A percentile compares a stretch with the other conserved stretches of the same genome.
Conservation (phyloP, 1,140 invertebrate species). For the Parasteatoda tepidariorum region DNA sequence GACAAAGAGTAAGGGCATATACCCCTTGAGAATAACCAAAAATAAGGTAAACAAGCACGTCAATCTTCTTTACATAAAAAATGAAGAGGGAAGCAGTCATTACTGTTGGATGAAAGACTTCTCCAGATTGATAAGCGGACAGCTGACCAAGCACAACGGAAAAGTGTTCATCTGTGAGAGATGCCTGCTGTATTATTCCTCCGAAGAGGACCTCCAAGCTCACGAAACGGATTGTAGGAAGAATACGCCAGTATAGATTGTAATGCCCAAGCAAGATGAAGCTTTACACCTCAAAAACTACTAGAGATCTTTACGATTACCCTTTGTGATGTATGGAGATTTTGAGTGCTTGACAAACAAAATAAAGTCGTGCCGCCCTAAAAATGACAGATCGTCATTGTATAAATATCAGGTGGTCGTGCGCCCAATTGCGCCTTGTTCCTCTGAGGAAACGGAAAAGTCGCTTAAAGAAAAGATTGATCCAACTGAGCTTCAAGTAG, state of each 20-base stretch:
- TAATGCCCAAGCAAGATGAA: slow-evolving; percentile 18
- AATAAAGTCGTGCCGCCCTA: not conserved
- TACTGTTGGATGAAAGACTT: slow-evolving; percentile 20
- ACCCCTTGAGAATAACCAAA: not conserved
- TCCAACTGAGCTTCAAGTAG: too few species aligned
- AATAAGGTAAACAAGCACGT: slow-evolving; percentile 26
- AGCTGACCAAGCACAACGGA: not conserved
- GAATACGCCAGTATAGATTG: not conserved
- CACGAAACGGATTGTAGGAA: not conserved
- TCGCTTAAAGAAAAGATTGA: too few species aligned
- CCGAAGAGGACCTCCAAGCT: not conserved
- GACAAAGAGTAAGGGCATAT: not conserved
- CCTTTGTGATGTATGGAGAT: slow-evolving; percentile 25
- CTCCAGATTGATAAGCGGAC: not conserved
- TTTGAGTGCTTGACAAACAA: slow-evolving; percentile 10
- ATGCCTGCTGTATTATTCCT: not conserved
- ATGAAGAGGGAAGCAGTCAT: not conserved
- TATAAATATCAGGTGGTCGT: slow-evolving; percentile 15
- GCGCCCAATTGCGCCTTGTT: too few species aligned
- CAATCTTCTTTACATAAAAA: slow-evolving; percentile 15
- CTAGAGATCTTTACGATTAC: slow-evolving; percentile 2
- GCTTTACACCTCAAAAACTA: not conserved
- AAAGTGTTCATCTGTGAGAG: not conserved
- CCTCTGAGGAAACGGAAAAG: too few species aligned
- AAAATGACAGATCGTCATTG: not conserved